Percentiles rank a stretch among this genome's conserved stretches.
phyloP scores from a whole-genome alignment of 1,140 invertebrate species.

The Drosophila murphyi region DNA sequence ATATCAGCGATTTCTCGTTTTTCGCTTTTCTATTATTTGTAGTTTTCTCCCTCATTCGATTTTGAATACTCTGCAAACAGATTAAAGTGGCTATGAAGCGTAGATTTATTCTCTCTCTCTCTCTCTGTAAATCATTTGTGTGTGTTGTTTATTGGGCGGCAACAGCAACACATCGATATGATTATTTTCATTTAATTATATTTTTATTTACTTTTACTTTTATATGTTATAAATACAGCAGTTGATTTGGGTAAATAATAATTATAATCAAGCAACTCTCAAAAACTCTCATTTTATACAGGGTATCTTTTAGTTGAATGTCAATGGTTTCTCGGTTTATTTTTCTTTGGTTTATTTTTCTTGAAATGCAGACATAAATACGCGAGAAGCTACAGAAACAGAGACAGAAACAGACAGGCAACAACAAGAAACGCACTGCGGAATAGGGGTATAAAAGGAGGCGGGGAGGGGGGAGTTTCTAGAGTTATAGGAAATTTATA shows the following conservation, averaged over 20 bases:
- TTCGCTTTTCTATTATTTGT: not conserved
- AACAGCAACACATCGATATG: too few relatives aligned
- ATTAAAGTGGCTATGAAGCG: not conserved
- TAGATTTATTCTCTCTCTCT: too few relatives aligned
- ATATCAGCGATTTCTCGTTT: constrained; percentile 51
- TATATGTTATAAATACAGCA: too few relatives aligned
- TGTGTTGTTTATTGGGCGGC: too few relatives aligned
- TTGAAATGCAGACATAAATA: constrained; percentile 30
- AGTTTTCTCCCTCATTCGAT: not conserved
- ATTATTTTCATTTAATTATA: too few relatives aligned
- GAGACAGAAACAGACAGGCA: constrained; percentile 14
- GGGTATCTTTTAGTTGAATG: constrained; percentile 8
- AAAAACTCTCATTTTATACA: not conserved
- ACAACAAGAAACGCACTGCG: constrained; percentile 27
- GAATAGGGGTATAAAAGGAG: not conserved
- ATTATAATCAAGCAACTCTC: too few relatives aligned
- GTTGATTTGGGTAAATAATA: too few relatives aligned
- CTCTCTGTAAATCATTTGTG: too few relatives aligned
- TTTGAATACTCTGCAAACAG: constrained; percentile 25
- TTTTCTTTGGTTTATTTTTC: not conserved
- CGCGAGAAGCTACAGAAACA: constrained; percentile 12
- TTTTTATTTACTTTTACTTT: too few relatives aligned
- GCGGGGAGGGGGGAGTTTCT: not conserved
- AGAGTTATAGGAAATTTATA: not conserved
- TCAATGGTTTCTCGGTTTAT: not conserved